These are phyloP conservation scores for Zaprionus inermis DNA, from an alignment of 1,140 invertebrate genomes.

Conservation along the genomic window DNA sequence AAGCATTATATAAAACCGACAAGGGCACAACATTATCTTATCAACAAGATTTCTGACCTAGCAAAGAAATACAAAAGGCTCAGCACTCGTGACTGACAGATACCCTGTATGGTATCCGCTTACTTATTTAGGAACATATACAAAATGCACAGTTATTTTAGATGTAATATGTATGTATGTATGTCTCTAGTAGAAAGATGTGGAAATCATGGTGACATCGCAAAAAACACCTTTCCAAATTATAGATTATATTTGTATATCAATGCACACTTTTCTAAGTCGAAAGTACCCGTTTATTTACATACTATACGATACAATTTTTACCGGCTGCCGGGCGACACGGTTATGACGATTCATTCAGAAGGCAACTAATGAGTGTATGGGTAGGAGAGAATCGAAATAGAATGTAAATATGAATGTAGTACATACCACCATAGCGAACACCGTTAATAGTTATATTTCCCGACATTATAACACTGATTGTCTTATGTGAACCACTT, in stretches of 20 bases:
- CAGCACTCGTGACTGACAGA: not conserved
- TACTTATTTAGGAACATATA: not conserved
- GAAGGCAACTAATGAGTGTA: not conserved
- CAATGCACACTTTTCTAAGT: not conserved
- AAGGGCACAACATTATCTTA: slow-evolving; percentile 4
- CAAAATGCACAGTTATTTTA: not conserved
- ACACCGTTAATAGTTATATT: slow-evolving; percentile 68
- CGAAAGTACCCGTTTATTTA: not conserved
- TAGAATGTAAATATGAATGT: not conserved
- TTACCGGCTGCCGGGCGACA: not conserved
- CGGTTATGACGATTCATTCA: not conserved
- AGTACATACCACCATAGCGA: slow-evolving; percentile 55
- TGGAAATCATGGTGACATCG: not conserved
- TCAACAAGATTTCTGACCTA: not conserved
- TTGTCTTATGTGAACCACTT: slow-evolving; percentile 50
- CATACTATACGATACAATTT: not conserved
- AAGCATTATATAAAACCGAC: not conserved
- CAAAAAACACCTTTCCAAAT: not conserved
- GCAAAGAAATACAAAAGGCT: not conserved
- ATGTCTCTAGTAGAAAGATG: not conserved
- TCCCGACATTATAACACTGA: slow-evolving; percentile 51
- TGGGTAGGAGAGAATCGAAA: not conserved
- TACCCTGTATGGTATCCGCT: not conserved
- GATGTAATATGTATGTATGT: not conserved
- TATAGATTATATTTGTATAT: not conserved